A percentile compares a stretch with the other conserved stretches of the same genome.
These are phyloP conservation scores for Mycetomoellerius zeteki DNA, from an alignment of 1,140 invertebrate species.

Conservation along the genomic window DNA sequence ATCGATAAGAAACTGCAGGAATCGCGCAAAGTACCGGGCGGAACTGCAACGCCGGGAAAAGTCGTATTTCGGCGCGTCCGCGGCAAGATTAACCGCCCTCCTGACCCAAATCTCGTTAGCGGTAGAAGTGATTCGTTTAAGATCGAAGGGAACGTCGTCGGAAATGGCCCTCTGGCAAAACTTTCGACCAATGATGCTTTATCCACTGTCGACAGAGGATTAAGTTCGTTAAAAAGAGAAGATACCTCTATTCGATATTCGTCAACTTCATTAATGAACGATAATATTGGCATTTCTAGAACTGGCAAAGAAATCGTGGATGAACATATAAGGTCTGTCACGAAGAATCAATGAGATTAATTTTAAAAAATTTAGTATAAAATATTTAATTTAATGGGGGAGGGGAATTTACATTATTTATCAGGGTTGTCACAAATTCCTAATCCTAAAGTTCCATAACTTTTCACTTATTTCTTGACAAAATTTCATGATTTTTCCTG, in stretches of 20 bases:
- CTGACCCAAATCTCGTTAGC: constrained; percentile 44
- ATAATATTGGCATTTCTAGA: not conserved
- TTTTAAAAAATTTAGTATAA: not conserved
- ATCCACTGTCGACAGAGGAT: not conserved
- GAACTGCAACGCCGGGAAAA: constrained; percentile 38
- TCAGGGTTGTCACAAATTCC: too few relatives aligned
- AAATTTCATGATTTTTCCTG: too few relatives aligned
- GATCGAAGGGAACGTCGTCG: constrained; percentile 20
- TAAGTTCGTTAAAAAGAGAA: constrained; percentile 7
- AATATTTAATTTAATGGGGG: not conserved
- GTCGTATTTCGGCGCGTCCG: constrained; percentile 51
- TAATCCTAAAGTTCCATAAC: too few relatives aligned
- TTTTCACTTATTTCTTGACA: too few relatives aligned
- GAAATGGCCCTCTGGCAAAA: constrained; percentile 22
- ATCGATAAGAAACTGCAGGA: constrained; percentile 44
- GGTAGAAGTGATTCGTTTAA: constrained; percentile 42
- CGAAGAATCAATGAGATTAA: not conserved
- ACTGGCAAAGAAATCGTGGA: not conserved
- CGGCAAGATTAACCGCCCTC: constrained; percentile 41
- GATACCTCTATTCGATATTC: constrained; percentile 5
- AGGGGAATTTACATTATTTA: not conserved
- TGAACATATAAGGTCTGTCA: not conserved
- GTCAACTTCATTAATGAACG: not conserved
- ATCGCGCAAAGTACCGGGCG: constrained; percentile 32
- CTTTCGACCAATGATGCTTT: constrained; percentile 37